Conservation (phyloP, 2,113 vertebrate species). For the Aldabrachelys gigantea region DNA sequence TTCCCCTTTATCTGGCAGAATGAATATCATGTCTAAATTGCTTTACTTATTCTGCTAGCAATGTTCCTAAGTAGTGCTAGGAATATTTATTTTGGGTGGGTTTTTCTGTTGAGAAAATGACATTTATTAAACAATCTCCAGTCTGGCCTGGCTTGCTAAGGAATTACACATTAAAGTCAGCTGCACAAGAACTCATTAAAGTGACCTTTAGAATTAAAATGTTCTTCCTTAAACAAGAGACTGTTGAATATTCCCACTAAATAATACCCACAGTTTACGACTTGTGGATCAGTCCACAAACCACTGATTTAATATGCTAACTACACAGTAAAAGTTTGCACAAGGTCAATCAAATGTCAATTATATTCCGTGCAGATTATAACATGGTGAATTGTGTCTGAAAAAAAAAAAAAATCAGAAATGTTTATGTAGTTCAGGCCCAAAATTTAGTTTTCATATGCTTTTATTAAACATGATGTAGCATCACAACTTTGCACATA, state of each 20-base stretch:
- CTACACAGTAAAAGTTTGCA: constrained; percentile 36
- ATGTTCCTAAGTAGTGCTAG: constrained; percentile 62
- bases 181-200: constrained; percentile 53
- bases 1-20: constrained; percentile 51
- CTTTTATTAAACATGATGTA: neutral
- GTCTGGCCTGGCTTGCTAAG: constrained; percentile 61
- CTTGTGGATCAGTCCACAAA: constrained; percentile 48
- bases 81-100: constrained; percentile 69
- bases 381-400: constrained; percentile 8
- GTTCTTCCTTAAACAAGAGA: constrained; percentile 29
- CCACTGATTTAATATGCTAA: constrained; percentile 52
- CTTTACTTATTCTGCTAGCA: constrained; percentile 73
- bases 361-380: neutral
- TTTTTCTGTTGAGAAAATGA: constrained; percentile 71
- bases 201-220: constrained; percentile 69
- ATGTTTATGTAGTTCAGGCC: neutral
- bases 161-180: constrained; percentile 70
- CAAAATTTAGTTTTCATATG: neutral
- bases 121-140: constrained; percentile 63
- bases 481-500: constrained; percentile 1
- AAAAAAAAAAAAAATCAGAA: neutral
- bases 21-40: constrained; percentile 67
- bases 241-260: constrained; percentile 37
- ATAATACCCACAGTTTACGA: constrained; percentile 65
- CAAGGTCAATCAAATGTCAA: constrained; percentile 21